Base-by-base conservation (phyloP, 2,113 vertebrate genomes). In the Paedocypris sp. region DNA sequence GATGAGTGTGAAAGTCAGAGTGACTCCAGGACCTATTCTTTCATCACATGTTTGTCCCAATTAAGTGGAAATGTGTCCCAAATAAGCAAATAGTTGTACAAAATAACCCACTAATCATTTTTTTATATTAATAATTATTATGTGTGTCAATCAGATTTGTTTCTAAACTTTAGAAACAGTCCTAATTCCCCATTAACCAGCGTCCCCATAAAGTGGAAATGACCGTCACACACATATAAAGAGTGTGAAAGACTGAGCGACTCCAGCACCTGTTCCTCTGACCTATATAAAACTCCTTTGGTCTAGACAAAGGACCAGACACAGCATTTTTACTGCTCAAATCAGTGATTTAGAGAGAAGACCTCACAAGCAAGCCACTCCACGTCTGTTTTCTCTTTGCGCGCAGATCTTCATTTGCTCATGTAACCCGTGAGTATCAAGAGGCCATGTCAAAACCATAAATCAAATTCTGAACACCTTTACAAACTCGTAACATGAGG, bases 161-260 rank as follows among this genome's bases (percentile, higher is more conserved):
- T n/a, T n/a, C n/a, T n/a, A n/a, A n/a, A n/a, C n/a, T n/a, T n/a
- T n/a, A n/a, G n/a, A n/a, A n/a, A n/a, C n/a, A n/a, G n/a, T n/a
- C n/a, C n/a, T n/a, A n/a, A n/a, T n/a, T n/a, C n/a, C n/a, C n/a
- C n/a, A n/a, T n/a, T n/a, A n/a, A n/a, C n/a, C n/a, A n/a, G n/a
- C n/a, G n/a, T n/a, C n/a, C n/a, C n/a, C n/a, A n/a, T n/a, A n/a
- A n/a, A n/a, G n/a, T n/a, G n/a, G n/a, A n/a, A n/a, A n/a, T n/a
- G n/a, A n/a, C n/a, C n/a, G n/a, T 48, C 26, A 63, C 38, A 36
- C 43, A 53, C 43, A 47, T 29, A 38, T 42, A 66, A 38, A 51
- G 16, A 47, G 15, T 31, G 12, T 47, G 33, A 35, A 19, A 38
- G 31, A 19, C 32, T 22, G 23, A 62, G 49, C 13, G 60, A n/a